Evolutionary conservation across 35 echinoderm and acorn worm species (phyloP).

Genomic region (Diadema setosum): DNA sequence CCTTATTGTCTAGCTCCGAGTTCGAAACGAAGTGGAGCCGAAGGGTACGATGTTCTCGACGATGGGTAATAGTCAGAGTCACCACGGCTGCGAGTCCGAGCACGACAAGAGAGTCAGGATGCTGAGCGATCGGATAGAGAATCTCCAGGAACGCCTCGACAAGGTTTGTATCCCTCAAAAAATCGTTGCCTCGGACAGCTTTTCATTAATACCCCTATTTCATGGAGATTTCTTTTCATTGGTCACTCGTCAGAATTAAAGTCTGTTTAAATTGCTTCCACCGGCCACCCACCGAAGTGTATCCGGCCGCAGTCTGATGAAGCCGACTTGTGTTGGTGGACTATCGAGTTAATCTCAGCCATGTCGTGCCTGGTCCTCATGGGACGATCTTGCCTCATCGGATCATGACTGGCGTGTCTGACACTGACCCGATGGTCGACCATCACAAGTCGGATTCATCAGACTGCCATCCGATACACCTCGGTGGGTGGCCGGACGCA

Average conservation of each 20-base stretch:
- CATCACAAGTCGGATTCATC: too few relatives aligned
- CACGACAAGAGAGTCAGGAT: neutral
- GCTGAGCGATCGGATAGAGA: conserved; percentile 12
- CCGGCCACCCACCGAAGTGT: too few relatives aligned
- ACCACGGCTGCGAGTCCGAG: neutral
- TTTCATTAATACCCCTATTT: neutral
- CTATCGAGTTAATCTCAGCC: neutral
- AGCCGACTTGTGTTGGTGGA: neutral
- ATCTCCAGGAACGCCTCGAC: neutral
- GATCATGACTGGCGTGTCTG: too few relatives aligned
- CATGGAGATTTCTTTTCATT: too few relatives aligned
- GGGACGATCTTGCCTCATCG: too few relatives aligned
- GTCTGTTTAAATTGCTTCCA: too few relatives aligned
- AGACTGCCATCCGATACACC: too few relatives aligned
- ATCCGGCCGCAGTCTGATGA: neutral
- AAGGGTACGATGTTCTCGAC: conserved; percentile 56
- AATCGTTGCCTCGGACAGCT: neutral
- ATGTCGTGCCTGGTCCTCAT: too few relatives aligned
- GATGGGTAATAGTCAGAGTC: conserved; percentile 15
- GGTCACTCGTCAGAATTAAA: too few relatives aligned
- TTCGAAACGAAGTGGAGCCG: conserved; percentile 52
- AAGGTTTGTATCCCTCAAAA: neutral
- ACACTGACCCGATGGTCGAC: too few relatives aligned
- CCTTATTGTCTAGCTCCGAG: conserved; percentile 2
- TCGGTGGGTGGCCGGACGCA: too few relatives aligned